Evolutionary conservation across 2,888 invertebrate genomes (phyloP), one percentile per base, ranked within the genome.

Genomic region (Polietes domitor): DNA sequence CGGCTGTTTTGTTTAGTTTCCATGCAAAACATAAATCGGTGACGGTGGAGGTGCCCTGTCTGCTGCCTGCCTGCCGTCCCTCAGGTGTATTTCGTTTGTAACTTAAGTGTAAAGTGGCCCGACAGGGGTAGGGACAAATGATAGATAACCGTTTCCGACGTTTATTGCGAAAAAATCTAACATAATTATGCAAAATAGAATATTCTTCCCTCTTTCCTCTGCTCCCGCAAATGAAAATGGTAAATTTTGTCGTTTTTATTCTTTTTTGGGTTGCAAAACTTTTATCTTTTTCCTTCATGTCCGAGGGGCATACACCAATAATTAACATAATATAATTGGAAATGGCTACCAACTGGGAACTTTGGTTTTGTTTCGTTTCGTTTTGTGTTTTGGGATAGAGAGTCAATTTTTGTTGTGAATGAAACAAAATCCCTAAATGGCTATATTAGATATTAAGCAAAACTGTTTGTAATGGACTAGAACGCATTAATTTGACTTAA

Each of bases 1-100:
- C 70, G 55, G 32, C 58, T 77, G 19, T 78, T 78, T 53, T 26
- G 21, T 78, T 78, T 37, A 50, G 43, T 72, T 72, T 68, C 24
- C 17, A 63, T 9, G 19, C 24, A 65, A 17, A 65, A n/a, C 9
- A 37, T 4, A 17, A 37, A 61, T n/a, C n/a, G n/a, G n/a, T 7
- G 32, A 37, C 17, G 10, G 17, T 12, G 41, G 12, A 41, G 12
- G 43, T 12, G n/a, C 28, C 24, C 68, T 10, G 10, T 68, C 12
- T 21, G 2, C 19, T 5, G 53, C 7, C 1, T n/a, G n/a, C n/a
- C n/a, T n/a, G n/a, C n/a, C n/a, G n/a, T 24, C 68, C 68, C 68
- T 68, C 68, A 68, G 68, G 68, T 68, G 43, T 43, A 43, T 68
- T 68, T 68, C 3, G 9, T 63, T 63, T 17, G 28, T 58, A 63